Evolutionary conservation across 2,888 invertebrate genomes (phyloP).

Genomic region (Athrips mouffetella): DNA sequence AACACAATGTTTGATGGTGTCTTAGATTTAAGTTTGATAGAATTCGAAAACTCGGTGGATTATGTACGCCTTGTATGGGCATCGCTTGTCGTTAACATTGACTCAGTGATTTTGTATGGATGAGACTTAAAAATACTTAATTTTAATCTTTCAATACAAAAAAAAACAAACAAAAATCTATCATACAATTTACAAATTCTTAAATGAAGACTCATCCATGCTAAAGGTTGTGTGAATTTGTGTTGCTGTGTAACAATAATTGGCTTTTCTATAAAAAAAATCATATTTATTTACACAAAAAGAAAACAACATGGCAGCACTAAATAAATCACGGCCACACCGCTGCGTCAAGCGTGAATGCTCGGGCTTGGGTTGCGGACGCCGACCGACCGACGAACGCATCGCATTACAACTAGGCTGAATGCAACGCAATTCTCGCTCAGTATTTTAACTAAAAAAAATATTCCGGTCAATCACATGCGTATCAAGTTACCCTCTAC

Average conservation of each 20-base stretch:
- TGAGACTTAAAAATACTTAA: too few relatives aligned
- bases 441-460: too few relatives aligned
- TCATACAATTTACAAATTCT: too few relatives aligned
- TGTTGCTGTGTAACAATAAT: not conserved
- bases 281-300: slow-evolving; percentile 1
- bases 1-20: not conserved
- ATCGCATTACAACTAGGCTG: not conserved
- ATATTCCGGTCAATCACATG: too few relatives aligned
- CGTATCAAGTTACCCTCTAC: too few relatives aligned
- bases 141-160: too few relatives aligned
- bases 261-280: not conserved
- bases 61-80: slow-evolving; percentile 68
- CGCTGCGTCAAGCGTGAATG: slow-evolving; percentile 74
- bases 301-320: slow-evolving; percentile 22
- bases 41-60: slow-evolving; percentile 32
- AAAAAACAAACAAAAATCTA: too few relatives aligned
- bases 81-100: slow-evolving; percentile 76
- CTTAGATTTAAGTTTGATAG: slow-evolving; percentile 21
- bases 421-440: too few relatives aligned
- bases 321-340: slow-evolving; percentile 40
- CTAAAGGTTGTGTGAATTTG: not conserved
- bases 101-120: slow-evolving; percentile 48
- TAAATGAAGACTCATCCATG: not conserved
- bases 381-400: slow-evolving; percentile 25
- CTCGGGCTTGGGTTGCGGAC: slow-evolving; percentile 75